Evolutionary conservation across 1,140 invertebrate species (phyloP), one percentile per base, ranked within the genome.

Genomic region (Drosophila pruinosa): DNA sequence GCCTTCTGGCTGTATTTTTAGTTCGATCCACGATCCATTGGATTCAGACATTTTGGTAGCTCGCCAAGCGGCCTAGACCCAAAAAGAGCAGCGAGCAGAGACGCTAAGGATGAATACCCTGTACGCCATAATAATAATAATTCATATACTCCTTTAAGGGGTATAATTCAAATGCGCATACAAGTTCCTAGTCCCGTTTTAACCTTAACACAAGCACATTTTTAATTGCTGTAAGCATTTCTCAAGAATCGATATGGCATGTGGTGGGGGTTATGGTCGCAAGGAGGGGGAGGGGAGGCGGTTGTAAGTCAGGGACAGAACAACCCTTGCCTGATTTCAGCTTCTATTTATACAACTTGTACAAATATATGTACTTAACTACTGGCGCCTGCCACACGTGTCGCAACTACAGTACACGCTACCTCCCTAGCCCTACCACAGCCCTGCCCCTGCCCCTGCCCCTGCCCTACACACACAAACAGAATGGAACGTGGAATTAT

Each of bases 401-500:
- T 59, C 17, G 5, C 21, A 48, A 59, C 57, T 59, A 48, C 28
- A 45, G 31, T 43, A 31, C 21, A 43, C 31, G 21, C 19, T 47
- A 38, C 19, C 21, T 7, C 34, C 1, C 1, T n/a, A 1, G 31
- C 31, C 12, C 5, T 6, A 6, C 28, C 28, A 34, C 31, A 1
- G 7, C 34, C 12, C 19, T 19, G 2, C 50, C 48, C 15, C 4
- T 5, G 5, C n/a, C n/a, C n/a, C n/a, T 5, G 5, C 28, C 17
- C 47, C 3, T 26, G 4, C 12, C 12, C 10, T 2, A 19, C n/a
- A 3, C 12, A 15, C 8, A 1, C 12, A 17, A 8, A 19, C 10
- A n/a, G 38, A 80, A 80, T 72, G 64, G 38, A 80, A 80, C 75
- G 64, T 64, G 43, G 36, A 48, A 86, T 78, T 86, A 86, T 81